These are phyloP conservation scores for Tetramorium bicarinatum DNA, from an alignment of 2,888 invertebrate genomes.

Conservation along the genomic window DNA sequence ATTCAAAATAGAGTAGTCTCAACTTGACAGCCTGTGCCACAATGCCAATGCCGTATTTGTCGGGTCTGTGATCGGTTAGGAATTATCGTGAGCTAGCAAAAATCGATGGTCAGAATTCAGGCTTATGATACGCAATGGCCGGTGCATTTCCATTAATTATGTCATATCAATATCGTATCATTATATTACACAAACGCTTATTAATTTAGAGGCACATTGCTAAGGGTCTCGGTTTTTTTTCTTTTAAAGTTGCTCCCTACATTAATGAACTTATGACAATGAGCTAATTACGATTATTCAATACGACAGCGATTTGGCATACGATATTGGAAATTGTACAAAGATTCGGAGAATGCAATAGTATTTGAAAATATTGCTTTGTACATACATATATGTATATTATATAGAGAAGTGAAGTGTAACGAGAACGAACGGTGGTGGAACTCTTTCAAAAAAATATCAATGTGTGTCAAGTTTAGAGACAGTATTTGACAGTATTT, in stretches of 20 bases:
- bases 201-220: conserved; percentile 86
- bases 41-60: conserved; percentile 74
- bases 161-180: conserved; percentile 77
- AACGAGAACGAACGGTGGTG: conserved; percentile 61
- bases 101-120: conserved; percentile 80
- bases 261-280: conserved; percentile 80
- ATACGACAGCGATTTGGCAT: conserved; percentile 77
- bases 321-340: conserved; percentile 78
- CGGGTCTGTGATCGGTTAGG: conserved; percentile 80
- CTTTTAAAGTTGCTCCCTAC: conserved; percentile 81
- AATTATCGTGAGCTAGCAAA: conserved; percentile 77
- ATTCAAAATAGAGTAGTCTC: conserved; percentile 80
- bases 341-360: conserved; percentile 70
- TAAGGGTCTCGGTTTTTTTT: conserved; percentile 84
- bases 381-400: conserved; percentile 65
- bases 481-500: conserved; percentile 54
- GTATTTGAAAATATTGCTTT: conserved; percentile 72
- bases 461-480: conserved; percentile 53
- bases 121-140: conserved; percentile 77
- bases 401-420: conserved; percentile 50
- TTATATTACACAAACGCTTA: conserved; percentile 84
- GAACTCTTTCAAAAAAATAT: conserved; percentile 54
- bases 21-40: conserved; percentile 79
- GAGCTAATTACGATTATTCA: conserved; percentile 75
- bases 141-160: conserved; percentile 75